Evolutionary conservation across 2,888 invertebrate genomes (phyloP).

Genomic region (Drosophila mulleri): DNA sequence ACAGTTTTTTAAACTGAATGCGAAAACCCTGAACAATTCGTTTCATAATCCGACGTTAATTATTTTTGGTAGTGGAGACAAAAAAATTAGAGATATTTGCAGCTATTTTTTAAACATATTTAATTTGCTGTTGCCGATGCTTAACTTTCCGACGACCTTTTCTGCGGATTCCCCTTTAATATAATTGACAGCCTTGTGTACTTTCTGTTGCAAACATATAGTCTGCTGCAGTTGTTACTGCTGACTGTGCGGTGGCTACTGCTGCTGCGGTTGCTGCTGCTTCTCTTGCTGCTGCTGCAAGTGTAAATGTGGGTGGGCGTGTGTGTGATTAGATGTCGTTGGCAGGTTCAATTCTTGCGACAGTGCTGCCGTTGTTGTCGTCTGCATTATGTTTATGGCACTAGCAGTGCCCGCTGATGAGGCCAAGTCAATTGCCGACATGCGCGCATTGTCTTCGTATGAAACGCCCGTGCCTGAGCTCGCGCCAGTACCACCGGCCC

Average conservation of each 20-base stretch:
- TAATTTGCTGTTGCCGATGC: slow-evolving; percentile 47
- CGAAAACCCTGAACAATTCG: slow-evolving; percentile 60
- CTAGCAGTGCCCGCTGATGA: slow-evolving; percentile 81
- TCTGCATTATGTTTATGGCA: slow-evolving; percentile 65
- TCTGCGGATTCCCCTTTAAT: neutral
- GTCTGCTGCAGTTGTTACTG: slow-evolving; percentile 57
- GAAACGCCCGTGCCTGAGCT: slow-evolving; percentile 3
- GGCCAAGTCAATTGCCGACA: slow-evolving; percentile 77
- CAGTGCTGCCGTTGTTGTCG: slow-evolving; percentile 37
- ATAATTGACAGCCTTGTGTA: slow-evolving; percentile 61
- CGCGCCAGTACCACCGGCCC: slow-evolving; percentile 28
- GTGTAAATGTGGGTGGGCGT: slow-evolving; percentile 74
- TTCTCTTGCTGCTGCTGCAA: slow-evolving; percentile 66
- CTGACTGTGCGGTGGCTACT: slow-evolving; percentile 60
- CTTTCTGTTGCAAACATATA: slow-evolving; percentile 55
- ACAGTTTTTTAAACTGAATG: slow-evolving; percentile 75
- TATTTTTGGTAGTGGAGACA: slow-evolving; percentile 45
- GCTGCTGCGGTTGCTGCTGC: slow-evolving; percentile 40
- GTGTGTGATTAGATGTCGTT: slow-evolving; percentile 58
- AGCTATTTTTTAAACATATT: slow-evolving; percentile 50
- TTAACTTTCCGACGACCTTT: slow-evolving; percentile 40
- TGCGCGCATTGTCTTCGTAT: slow-evolving; percentile 70
- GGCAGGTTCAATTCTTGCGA: slow-evolving; percentile 63
- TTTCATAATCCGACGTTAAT: slow-evolving; percentile 50
- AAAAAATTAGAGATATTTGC: slow-evolving; percentile 40